Evolutionary conservation across 2,113 vertebrate genomes (phyloP), one percentile per base, ranked within the genome.

Genomic region (Podocnemis expansa): DNA sequence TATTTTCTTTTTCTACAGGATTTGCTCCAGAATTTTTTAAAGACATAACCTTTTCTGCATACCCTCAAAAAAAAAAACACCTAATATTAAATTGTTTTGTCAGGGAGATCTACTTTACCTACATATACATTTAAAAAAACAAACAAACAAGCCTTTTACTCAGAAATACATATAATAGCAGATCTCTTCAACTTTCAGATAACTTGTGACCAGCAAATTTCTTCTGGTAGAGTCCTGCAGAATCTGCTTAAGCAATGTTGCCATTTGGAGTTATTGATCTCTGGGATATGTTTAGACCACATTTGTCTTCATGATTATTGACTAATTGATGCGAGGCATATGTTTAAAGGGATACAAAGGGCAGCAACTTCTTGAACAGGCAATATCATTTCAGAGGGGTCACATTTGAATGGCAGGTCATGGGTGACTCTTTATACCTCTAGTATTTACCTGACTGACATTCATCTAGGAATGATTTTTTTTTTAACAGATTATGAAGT

Each of bases 1-100:
- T 1, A 0, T 8, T 47, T 89, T 52, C 2, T 0, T 0, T 1
- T 49, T 76, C 13, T 47, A 47, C 47, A 41, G 17, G 38, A 22
- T n/a, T n/a, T 10, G 17, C 17, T 76, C 51, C 38, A 41, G 60
- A 6, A 34, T 81, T 86, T 10, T 67, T 47, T 47, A 12, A 93
- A 75, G 55, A 13, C 4, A 73, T 12, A 43, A 31, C 55, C 47
- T 14, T 70, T 70, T 67, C 63, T 38, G 5, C 38, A 38, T n/a
- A 10, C 63, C 63, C 63, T 67, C n/a, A n/a, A 47, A 34, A 22
- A 10, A 6, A 41, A 45, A 43, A 75, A 75, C 19, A n/a, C n/a
- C n/a, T 21, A 38, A 17, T 5, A 14, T 38, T 38, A 38, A 67
- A 70, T 4, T 52, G 9, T 31, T 4, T 49, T 81, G 70, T 83